Percentiles rank a stretch among this genome's conserved stretches.
phyloP scores from a whole-genome alignment of 2,888 invertebrate species.

The Entomobrya multifasciata region DNA sequence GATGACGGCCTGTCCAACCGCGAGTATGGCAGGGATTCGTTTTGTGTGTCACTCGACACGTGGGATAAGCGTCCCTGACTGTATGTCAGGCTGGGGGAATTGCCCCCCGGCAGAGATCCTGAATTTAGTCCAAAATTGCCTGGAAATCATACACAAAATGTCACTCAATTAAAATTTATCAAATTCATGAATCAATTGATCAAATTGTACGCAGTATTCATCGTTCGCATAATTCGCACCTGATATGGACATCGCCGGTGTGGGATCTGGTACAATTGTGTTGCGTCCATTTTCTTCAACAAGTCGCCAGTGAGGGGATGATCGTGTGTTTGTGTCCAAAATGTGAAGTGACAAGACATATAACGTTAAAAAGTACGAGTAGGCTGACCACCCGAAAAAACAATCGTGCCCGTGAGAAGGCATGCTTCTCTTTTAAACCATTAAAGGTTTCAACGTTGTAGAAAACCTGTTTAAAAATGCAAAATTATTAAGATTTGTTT shows the following conservation, averaged over 20 bases:
- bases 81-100: conserved; percentile 40
- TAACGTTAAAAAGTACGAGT: conserved; percentile 84
- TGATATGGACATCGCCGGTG: conserved; percentile 65
- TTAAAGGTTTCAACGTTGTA: conserved; percentile 32
- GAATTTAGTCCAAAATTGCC: conserved; percentile 53
- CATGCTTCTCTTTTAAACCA: conserved; percentile 67
- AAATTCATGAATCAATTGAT: too few species aligned
- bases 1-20: conserved; percentile 60
- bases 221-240: too few species aligned
- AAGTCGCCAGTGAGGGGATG: conserved; percentile 89
- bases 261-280: conserved; percentile 77
- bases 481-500: background rate
- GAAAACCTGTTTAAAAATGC: background rate
- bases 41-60: conserved; percentile 69
- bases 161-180: too few species aligned
- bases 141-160: background rate
- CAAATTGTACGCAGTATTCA: too few species aligned
- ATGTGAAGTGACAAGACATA: conserved; percentile 88
- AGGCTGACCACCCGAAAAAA: conserved; percentile 74
- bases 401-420: conserved; percentile 71
- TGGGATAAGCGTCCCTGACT: conserved; percentile 66
- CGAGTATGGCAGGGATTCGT: conserved; percentile 64
- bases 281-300: conserved; percentile 87
- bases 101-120: conserved; percentile 47
- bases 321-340: conserved; percentile 89